phyloP scores from a whole-genome alignment of 2,113 vertebrate genomes.

The Hippocampus mohnikei region DNA sequence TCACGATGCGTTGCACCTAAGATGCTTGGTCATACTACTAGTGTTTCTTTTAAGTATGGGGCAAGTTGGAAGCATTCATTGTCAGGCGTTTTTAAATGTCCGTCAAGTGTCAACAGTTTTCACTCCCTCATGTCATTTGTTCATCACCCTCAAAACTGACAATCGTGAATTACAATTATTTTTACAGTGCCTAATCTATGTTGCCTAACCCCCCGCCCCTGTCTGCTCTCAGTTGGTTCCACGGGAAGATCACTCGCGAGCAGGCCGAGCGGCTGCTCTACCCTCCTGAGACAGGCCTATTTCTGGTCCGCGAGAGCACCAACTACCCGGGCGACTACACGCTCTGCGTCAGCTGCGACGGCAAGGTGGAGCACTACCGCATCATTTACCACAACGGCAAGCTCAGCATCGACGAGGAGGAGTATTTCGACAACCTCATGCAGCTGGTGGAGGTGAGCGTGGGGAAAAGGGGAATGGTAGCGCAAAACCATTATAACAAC shows the following conservation, averaged over 20 bases:
- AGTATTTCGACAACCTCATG: conserved; percentile 98
- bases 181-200: background rate
- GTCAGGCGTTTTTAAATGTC: no score
- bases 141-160: no score
- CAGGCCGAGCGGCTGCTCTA: conserved; percentile 90
- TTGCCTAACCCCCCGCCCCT: background rate
- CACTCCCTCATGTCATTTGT: no score
- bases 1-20: no score
- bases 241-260: conserved; percentile 95
- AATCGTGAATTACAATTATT: background rate
- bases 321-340: conserved; percentile 99
- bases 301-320: conserved; percentile 96
- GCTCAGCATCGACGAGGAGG: conserved; percentile 96
- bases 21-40: no score
- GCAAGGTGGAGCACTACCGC: conserved; percentile 98
- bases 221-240: conserved; percentile 78
- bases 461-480: no score
- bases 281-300: conserved; percentile 89
- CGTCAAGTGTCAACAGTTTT: no score
- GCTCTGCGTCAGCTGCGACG: conserved; percentile 94
- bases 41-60: no score
- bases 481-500: no score
- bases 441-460: conserved; percentile 93
- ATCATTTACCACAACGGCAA: conserved; percentile 96
- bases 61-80: no score